Evolutionary conservation across 2,888 invertebrate genomes (phyloP).

Genomic region (Adineta ricciae): DNA sequence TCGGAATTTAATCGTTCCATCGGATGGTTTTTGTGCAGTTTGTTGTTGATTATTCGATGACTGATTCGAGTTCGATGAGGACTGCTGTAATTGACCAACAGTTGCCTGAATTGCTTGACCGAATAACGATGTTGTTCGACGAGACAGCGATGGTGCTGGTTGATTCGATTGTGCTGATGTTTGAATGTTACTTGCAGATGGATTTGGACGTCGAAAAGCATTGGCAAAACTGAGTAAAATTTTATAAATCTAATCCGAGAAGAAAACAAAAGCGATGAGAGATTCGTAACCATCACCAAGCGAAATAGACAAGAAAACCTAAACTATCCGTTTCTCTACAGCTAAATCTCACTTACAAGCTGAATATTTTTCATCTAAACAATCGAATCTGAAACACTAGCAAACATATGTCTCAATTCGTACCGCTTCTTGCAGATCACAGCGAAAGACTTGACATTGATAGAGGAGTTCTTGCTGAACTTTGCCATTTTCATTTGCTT

Average conservation of each 20-base stretch:
- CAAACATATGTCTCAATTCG: not conserved
- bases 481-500: not conserved
- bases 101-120: not conserved
- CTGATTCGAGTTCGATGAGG: not conserved
- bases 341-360: not conserved
- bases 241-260: not conserved
- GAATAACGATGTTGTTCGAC: not conserved
- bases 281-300: not conserved
- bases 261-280: not conserved
- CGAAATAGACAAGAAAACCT: not conserved
- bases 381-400: not conserved
- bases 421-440: conserved; percentile 75
- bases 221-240: conserved; percentile 9
- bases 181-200: not conserved
- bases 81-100: not conserved
- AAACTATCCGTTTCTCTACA: not conserved
- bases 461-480: conserved; percentile 60
- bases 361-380: not conserved
- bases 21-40: not conserved
- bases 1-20: conserved; percentile 19
- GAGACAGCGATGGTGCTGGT: not conserved
- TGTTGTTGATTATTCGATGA: not conserved
- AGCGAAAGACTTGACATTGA: conserved; percentile 92
- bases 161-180: not conserved
- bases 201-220: not conserved